Percentiles rank a stretch among this genome's conserved stretches.
Conservation (phyloP, 2,797 vertebrate genomes). For the Austrolebias charrua region DNA sequence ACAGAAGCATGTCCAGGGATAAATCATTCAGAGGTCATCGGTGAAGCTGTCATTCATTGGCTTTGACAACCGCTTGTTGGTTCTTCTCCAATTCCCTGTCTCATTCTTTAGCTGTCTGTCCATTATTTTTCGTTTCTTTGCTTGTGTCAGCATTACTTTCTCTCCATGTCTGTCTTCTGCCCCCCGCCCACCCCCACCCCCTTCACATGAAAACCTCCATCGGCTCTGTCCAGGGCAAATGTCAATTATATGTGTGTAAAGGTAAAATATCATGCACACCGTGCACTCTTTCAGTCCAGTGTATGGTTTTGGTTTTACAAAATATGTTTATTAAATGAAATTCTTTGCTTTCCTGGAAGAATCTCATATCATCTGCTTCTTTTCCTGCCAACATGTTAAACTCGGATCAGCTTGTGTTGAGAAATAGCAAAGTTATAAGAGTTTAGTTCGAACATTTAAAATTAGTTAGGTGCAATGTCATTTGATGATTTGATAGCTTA, state of each 20-base stretch:
- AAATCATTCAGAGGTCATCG: conserved; percentile 74
- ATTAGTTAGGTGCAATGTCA: too few relatives aligned
- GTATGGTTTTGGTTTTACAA: conserved; percentile 51
- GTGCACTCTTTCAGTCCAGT: conserved; percentile 39
- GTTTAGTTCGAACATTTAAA: too few relatives aligned
- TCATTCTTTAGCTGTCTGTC: conserved; percentile 30
- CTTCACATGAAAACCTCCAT: neutral
- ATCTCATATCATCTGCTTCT: too few relatives aligned
- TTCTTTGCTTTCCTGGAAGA: too few relatives aligned
- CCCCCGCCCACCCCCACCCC: neutral
- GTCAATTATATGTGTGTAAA: conserved; percentile 41
- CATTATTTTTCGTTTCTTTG: conserved; percentile 10
- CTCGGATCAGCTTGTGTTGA: too few relatives aligned
- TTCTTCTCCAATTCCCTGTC: conserved; percentile 32
- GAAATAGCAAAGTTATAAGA: too few relatives aligned
- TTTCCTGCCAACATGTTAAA: too few relatives aligned
- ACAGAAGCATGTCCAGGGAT: conserved; percentile 69
- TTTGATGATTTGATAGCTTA: too few relatives aligned
- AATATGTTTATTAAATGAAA: conserved; percentile 65
- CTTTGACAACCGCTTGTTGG: conserved; percentile 48
- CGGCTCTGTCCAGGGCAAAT: neutral
- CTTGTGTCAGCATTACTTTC: conserved; percentile 10
- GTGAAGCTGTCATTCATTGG: conserved; percentile 63
- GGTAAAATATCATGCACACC: conserved; percentile 46
- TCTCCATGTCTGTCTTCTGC: conserved; percentile 4